Conservation (phyloP, 2,888 invertebrate species). For the Volucella zonaria region DNA sequence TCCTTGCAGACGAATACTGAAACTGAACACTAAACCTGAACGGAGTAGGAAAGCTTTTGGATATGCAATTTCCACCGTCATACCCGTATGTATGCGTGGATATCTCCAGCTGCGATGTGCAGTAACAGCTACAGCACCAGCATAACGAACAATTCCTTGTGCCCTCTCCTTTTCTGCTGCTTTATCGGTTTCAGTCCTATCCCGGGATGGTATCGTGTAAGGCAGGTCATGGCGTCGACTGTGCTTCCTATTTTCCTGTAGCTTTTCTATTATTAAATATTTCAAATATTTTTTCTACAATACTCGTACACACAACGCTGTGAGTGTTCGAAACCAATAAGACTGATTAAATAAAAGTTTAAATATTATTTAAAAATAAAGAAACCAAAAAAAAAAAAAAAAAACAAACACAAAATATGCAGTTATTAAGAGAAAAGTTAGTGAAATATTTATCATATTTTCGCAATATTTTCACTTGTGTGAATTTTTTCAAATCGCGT, state of each 20-base stretch:
- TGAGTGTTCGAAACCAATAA: constrained; percentile 59
- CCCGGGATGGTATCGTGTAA: constrained; percentile 83
- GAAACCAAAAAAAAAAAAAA: constrained; percentile 61
- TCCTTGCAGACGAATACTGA: constrained; percentile 57
- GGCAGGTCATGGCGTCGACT: constrained; percentile 82
- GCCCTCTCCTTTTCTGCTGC: constrained; percentile 70
- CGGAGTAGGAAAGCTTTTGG: constrained; percentile 53
- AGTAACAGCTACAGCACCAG: constrained; percentile 67
- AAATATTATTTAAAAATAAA: constrained; percentile 73
- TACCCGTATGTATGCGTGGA: constrained; percentile 22
- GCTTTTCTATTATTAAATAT: constrained; percentile 62
- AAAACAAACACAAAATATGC: constrained; percentile 76
- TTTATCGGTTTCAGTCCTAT: constrained; percentile 81
- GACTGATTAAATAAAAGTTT: constrained; percentile 57
- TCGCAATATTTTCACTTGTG: constrained; percentile 81
- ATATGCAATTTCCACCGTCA: constrained; percentile 34
- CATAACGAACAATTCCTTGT: constrained; percentile 67
- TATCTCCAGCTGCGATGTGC: constrained; percentile 46
- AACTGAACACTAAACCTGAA: not conserved
- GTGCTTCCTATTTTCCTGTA: constrained; percentile 72
- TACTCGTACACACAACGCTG: constrained; percentile 16
- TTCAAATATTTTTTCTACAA: constrained; percentile 14
- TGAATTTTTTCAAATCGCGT: constrained; percentile 82
- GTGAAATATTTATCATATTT: constrained; percentile 79
- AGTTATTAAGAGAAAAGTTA: constrained; percentile 78